phyloP scores from a whole-genome alignment of 2,797 vertebrate genomes.

The Gambusia yucatana region DNA sequence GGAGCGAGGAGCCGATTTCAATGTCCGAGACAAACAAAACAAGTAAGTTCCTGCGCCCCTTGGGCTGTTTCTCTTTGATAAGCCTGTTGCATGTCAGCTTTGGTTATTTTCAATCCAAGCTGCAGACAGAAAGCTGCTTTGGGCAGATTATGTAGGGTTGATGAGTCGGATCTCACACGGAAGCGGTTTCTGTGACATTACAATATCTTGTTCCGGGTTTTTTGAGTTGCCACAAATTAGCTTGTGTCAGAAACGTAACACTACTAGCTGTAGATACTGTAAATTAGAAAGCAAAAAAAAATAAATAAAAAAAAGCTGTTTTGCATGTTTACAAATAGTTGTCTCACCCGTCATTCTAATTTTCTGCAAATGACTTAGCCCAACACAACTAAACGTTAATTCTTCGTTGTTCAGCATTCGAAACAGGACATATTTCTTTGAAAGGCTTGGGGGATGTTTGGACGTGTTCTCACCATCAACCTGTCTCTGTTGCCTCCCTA shows the following conservation, averaged over 20 bases:
- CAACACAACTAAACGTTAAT: not conserved
- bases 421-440: not conserved
- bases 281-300: not conserved
- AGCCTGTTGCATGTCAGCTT: not conserved
- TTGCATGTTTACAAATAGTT: not conserved
- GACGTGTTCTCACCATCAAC: not conserved
- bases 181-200: not conserved
- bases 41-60: slow-evolving; percentile 78
- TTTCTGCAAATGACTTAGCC: not conserved
- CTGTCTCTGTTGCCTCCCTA: slow-evolving; percentile 1
- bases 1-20: slow-evolving; percentile 90
- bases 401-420: not conserved
- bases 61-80: not conserved
- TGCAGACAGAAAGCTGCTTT: slow-evolving; percentile 10
- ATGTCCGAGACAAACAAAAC: slow-evolving; percentile 92
- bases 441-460: not conserved
- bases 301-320: not conserved
- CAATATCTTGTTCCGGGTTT: not conserved
- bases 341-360: not conserved
- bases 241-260: not conserved
- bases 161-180: not conserved
- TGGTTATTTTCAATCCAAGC: slow-evolving; percentile 4
- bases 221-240: not conserved
- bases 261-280: not conserved
- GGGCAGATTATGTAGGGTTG: not conserved